Conservation (phyloP, 2,797 vertebrate genomes). For the Liparis tanakae region DNA sequence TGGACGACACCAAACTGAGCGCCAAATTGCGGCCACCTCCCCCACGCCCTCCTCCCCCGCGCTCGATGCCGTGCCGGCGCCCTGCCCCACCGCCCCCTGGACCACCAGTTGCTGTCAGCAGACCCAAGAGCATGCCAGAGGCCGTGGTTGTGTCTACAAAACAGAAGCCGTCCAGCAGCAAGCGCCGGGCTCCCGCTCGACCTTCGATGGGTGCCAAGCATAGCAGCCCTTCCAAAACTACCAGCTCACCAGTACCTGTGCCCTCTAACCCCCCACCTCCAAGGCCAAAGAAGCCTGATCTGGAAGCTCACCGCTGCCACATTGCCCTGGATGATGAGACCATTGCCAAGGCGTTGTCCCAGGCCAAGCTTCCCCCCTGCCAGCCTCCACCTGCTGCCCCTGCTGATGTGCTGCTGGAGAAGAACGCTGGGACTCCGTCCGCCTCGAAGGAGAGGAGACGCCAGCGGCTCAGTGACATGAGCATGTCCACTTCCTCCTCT, state of each 20-base stretch:
- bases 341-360: constrained; percentile 81
- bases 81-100: constrained; percentile 64
- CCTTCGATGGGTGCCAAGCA: constrained; percentile 80
- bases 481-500: constrained; percentile 96
- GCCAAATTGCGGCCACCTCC: constrained; percentile 83
- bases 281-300: constrained; percentile 85
- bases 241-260: constrained; percentile 76
- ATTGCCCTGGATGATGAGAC: constrained; percentile 84
- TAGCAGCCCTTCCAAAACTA: constrained; percentile 65
- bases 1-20: constrained; percentile 44
- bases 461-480: constrained; percentile 94
- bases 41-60: constrained; percentile 91
- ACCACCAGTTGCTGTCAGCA: constrained; percentile 39
- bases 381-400: constrained; percentile 60
- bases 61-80: constrained; percentile 64
- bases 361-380: constrained; percentile 79
- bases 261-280: constrained; percentile 82
- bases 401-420: constrained; percentile 26
- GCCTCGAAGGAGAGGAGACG: constrained; percentile 57
- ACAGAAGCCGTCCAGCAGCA: constrained; percentile 59
- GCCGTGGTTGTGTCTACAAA: constrained; percentile 3
- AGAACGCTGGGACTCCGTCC: constrained; percentile 24
- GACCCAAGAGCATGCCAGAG: constrained; percentile 70
- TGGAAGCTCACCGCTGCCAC: constrained; percentile 80
- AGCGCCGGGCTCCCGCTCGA: constrained; percentile 67